Percentiles rank a stretch among this genome's conserved stretches.
Conservation (phyloP, 2,797 vertebrate species). For the Scolopax bukidnonensis region DNA sequence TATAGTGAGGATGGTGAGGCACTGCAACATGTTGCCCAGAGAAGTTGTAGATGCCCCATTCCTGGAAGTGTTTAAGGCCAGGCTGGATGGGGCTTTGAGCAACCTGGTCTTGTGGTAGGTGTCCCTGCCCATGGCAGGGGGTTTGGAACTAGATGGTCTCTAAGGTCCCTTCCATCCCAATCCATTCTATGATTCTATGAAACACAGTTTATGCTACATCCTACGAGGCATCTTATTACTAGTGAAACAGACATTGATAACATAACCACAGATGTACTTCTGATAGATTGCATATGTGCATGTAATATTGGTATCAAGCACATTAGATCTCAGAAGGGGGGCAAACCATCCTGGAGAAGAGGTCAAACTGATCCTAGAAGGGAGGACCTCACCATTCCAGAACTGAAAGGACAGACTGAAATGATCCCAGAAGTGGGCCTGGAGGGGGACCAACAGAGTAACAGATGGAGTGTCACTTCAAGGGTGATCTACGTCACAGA, state of each 20-base stretch:
- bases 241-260: background rate
- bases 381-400: background rate
- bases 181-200: background rate
- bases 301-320: rapidly evolving
- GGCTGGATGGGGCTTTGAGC: background rate
- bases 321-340: background rate
- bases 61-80: background rate
- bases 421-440: rapidly evolving
- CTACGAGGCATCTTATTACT: background rate
- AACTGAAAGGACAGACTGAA: background rate
- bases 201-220: background rate
- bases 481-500: background rate
- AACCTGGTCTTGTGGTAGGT: background rate
- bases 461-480: background rate
- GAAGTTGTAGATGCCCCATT: background rate
- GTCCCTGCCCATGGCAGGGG: background rate
- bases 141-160: background rate
- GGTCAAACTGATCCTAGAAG: background rate
- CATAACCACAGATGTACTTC: background rate
- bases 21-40: background rate
- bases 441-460: rapidly evolving
- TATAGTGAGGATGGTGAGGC: too few relatives aligned
- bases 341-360: background rate
- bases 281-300: background rate
- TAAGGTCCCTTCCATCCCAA: background rate